Percentiles rank a stretch among this genome's conserved stretches.
Evolutionary conservation across 2,797 vertebrate species (phyloP).

Genomic region (Spinibarbus caldwelli): DNA sequence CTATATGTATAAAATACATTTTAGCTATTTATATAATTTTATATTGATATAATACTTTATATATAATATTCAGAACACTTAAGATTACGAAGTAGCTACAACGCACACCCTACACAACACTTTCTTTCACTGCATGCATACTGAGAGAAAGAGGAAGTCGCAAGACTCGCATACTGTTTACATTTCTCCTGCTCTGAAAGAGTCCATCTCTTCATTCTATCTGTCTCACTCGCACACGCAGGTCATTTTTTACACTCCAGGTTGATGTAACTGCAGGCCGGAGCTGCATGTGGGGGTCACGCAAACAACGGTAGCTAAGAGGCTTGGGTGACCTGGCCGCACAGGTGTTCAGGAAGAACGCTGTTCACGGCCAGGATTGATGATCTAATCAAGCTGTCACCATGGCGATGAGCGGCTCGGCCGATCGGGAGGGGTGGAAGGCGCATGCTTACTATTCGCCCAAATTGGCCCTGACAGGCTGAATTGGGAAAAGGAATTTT

Average conservation of each 20-base stretch:
- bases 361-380: conserved; percentile 90
- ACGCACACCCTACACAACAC: neutral
- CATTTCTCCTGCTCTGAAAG: conserved; percentile 12
- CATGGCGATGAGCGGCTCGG: conserved; percentile 85
- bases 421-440: conserved; percentile 80
- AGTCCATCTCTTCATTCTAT: neutral
- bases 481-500: conserved; percentile 91
- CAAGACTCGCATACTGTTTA: neutral
- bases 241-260: conserved; percentile 81
- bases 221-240: conserved; percentile 44
- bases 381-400: conserved; percentile 95
- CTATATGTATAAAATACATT: neutral
- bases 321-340: conserved; percentile 86
- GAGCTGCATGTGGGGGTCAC: conserved; percentile 77
- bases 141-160: neutral
- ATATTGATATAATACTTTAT: neutral
- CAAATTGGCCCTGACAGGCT: conserved; percentile 93
- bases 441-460: conserved; percentile 92
- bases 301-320: conserved; percentile 84
- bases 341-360: conserved; percentile 92
- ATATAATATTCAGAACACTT: neutral
- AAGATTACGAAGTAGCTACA: neutral
- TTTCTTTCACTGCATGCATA: neutral
- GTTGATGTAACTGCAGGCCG: conserved; percentile 77
- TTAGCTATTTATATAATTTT: neutral